These are phyloP conservation scores for Orchesella flavescens DNA, from an alignment of 2,888 invertebrate species.

Conservation along the genomic window DNA sequence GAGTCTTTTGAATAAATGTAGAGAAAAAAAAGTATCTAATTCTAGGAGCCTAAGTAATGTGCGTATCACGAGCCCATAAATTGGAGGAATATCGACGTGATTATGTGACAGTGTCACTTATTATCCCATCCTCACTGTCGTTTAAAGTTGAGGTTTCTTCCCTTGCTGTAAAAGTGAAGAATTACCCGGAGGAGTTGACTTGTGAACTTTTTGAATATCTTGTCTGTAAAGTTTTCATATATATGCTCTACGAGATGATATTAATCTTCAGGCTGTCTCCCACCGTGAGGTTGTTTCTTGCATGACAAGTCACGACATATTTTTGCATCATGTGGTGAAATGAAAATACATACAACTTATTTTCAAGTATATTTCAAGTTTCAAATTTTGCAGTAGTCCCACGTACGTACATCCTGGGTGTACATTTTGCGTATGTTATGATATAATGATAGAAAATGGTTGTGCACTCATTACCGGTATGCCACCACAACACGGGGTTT, in stretches of 20 bases:
- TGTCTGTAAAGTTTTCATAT: slow-evolving; percentile 22
- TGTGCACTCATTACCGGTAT: background rate
- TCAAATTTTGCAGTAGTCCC: background rate
- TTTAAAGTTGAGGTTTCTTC: slow-evolving; percentile 1
- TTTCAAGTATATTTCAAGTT: background rate
- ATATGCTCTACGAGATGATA: slow-evolving; percentile 16
- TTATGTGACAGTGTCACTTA: slow-evolving; percentile 55
- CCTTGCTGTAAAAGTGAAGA: slow-evolving; percentile 16
- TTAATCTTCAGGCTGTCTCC: slow-evolving; percentile 46
- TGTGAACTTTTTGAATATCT: slow-evolving; percentile 37
- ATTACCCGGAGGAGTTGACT: slow-evolving; percentile 49
- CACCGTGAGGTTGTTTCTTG: slow-evolving; percentile 32
- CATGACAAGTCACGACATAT: slow-evolving; percentile 37
- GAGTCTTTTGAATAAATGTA: too few relatives aligned
- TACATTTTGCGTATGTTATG: too few relatives aligned
- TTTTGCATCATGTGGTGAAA: slow-evolving; percentile 22
- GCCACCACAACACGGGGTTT: background rate
- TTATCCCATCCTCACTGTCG: slow-evolving; percentile 38
- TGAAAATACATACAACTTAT: background rate
- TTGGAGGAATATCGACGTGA: slow-evolving; percentile 40
- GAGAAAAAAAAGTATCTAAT: too few relatives aligned
- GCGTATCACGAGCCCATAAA: slow-evolving; percentile 26
- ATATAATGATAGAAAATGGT: too few relatives aligned
- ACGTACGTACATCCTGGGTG: too few relatives aligned
- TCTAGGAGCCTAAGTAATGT: background rate